These are phyloP conservation scores for Theristicus caerulescens DNA, from an alignment of 2,113 vertebrate species.

Conservation along the genomic window DNA sequence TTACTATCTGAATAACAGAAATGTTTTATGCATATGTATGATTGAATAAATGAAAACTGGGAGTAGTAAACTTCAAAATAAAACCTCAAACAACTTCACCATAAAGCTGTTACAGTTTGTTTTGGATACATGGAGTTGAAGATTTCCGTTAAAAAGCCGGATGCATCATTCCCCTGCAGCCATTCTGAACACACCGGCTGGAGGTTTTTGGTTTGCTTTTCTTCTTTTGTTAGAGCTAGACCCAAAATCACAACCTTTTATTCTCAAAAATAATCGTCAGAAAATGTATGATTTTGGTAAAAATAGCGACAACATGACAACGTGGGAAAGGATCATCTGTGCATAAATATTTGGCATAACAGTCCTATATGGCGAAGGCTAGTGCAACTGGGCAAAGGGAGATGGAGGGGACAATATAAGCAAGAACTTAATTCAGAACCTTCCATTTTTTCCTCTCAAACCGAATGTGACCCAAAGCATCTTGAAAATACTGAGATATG, in stretches of 20 bases:
- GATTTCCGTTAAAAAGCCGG: not conserved
- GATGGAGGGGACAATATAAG: not conserved
- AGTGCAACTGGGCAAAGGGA: not conserved
- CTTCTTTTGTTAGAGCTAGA: not conserved
- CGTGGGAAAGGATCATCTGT: not conserved
- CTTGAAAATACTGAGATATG: not conserved
- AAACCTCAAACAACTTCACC: not conserved
- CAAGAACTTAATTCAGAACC: not conserved
- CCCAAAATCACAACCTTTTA: not conserved
- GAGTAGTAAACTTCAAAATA: constrained; percentile 15
- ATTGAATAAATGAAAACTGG: not conserved
- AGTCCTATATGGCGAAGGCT: not conserved
- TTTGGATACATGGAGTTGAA: not conserved
- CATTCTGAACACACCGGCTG: not conserved
- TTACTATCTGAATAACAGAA: constrained; percentile 29
- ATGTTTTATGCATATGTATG: constrained; percentile 18
- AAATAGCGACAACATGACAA: not conserved
- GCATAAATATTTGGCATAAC: not conserved
- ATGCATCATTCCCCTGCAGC: not conserved
- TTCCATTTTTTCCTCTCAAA: not conserved
- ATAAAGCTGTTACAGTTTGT: not conserved
- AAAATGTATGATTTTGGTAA: not conserved
- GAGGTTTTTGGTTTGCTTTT: not conserved
- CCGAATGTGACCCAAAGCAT: not conserved
- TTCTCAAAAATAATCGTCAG: not conserved